These are phyloP conservation scores for Spatulosminthurus flaviceps DNA, from an alignment of 2,888 invertebrate genomes.

Conservation along the genomic window DNA sequence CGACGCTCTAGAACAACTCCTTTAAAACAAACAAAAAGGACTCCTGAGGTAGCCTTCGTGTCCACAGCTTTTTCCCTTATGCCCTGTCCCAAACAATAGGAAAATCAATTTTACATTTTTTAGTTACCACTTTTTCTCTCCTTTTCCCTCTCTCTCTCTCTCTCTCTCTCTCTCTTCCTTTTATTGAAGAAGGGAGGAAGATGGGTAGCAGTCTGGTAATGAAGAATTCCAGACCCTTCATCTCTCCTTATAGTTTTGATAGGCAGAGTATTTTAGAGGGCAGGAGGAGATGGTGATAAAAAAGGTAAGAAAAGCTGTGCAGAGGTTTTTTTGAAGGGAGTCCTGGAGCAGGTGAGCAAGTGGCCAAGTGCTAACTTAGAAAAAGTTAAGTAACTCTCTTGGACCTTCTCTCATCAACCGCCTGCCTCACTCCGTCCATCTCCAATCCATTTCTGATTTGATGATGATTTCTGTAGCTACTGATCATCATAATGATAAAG, in stretches of 20 bases:
- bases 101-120: constrained; percentile 47
- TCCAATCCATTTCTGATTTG: constrained; percentile 43
- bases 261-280: background rate
- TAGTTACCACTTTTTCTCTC: constrained; percentile 29
- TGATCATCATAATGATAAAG: constrained; percentile 41
- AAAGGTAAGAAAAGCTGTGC: too few relatives aligned
- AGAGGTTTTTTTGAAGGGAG: too few relatives aligned
- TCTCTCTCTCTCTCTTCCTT: background rate
- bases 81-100: constrained; percentile 35
- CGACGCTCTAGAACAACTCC: background rate
- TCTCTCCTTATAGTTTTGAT: background rate
- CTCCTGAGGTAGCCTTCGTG: constrained; percentile 26
- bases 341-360: too few relatives aligned
- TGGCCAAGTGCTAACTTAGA: background rate
- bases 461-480: constrained; percentile 45
- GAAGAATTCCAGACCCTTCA: background rate
- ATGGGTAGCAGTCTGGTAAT: background rate
- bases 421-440: background rate
- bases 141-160: background rate
- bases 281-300: too few relatives aligned
- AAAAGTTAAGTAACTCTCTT: background rate
- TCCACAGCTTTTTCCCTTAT: constrained; percentile 15
- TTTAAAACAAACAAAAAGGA: constrained; percentile 33
- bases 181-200: background rate
- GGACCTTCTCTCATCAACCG: background rate